These are phyloP conservation scores for Acomys russatus DNA, from an alignment of 2,797 vertebrate genomes.

Conservation along the genomic window DNA sequence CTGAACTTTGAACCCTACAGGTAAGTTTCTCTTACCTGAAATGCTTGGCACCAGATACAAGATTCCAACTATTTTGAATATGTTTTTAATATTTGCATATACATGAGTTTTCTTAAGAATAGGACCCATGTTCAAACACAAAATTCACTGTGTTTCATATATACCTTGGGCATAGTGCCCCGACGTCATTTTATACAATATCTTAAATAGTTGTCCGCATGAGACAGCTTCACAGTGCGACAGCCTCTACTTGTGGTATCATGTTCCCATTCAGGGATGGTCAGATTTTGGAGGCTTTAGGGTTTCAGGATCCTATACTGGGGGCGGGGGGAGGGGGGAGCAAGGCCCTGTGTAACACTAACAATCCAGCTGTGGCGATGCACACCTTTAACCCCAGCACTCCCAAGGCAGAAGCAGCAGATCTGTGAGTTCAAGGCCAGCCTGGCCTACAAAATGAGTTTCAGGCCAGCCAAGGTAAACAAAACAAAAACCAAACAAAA, in stretches of 20 bases:
- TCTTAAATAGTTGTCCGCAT: not conserved
- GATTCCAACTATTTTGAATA: not conserved
- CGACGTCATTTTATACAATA: not conserved
- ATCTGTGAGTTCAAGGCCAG: not conserved
- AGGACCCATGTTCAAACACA: not conserved
- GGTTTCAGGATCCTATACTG: not conserved
- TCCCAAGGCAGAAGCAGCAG: too few species aligned
- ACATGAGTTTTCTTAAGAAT: not conserved
- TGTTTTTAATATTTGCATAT: not conserved
- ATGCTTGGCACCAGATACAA: not conserved
- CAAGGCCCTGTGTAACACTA: not conserved
- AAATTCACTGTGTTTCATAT: not conserved
- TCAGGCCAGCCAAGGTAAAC: not conserved
- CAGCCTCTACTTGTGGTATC: not conserved
- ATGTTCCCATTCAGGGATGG: not conserved
- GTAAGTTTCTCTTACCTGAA: not conserved
- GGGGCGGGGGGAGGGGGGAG: too few species aligned
- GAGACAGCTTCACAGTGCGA: not conserved
- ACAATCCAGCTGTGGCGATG: not conserved
- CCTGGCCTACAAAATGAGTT: not conserved
- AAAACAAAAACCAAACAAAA: not conserved
- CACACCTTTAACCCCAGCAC: too few species aligned
- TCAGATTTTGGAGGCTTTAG: not conserved
- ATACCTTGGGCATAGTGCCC: not conserved
- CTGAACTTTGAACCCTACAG: not conserved